A percentile compares a stretch with the other conserved stretches of the same genome.
phyloP scores from a whole-genome alignment of 2,888 invertebrate genomes.

The Drosophila neutralis region DNA sequence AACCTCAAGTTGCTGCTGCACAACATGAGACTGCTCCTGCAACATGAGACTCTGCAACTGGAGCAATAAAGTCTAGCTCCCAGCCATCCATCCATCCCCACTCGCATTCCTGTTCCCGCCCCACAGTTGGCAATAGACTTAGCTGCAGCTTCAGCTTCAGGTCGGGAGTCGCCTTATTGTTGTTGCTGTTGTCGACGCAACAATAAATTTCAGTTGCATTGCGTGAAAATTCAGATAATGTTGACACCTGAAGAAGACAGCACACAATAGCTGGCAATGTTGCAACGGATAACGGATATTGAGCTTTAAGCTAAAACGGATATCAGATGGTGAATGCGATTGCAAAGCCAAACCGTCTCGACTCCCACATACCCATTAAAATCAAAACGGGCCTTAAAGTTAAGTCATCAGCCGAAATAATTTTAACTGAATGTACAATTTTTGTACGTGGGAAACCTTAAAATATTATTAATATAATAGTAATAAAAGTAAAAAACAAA shows the following conservation, averaged over 20 bases:
- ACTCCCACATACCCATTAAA: slow-evolving; percentile 4
- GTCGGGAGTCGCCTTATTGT: slow-evolving; percentile 15
- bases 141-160: slow-evolving; percentile 14
- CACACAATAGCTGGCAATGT: slow-evolving; percentile 9
- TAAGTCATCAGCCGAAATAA: neutral
- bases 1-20: slow-evolving; percentile 17
- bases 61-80: slow-evolving; percentile 54
- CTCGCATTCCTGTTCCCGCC: neutral
- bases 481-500: neutral
- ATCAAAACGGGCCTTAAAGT: too few species aligned
- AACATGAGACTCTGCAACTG: slow-evolving; percentile 65
- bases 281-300: slow-evolving; percentile 57
- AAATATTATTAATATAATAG: neutral
- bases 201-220: slow-evolving; percentile 59
- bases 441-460: neutral
- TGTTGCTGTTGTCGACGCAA: slow-evolving; percentile 24
- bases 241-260: slow-evolving; percentile 65
- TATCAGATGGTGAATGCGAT: slow-evolving; percentile 15
- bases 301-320: slow-evolving; percentile 54
- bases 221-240: slow-evolving; percentile 67
- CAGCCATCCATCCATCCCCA: slow-evolving; percentile 12
- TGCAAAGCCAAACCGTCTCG: neutral
- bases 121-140: slow-evolving; percentile 29
- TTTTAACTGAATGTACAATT: neutral
- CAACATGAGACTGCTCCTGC: slow-evolving; percentile 59